Evolutionary conservation across 2,888 invertebrate species (phyloP).

Genomic region (Spilarctia lutea): DNA sequence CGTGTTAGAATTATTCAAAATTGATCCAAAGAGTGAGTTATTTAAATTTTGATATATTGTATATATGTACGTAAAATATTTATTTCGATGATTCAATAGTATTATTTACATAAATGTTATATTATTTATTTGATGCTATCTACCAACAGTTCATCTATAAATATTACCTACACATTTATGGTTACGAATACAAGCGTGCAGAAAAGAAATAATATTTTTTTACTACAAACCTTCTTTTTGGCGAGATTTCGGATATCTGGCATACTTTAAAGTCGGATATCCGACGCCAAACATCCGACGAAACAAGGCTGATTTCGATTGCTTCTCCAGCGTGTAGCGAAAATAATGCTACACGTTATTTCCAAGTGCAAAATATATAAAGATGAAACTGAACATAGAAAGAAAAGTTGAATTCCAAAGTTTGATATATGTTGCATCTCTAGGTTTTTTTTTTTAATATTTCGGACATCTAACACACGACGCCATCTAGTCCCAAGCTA

Average conservation of each 20-base stretch:
- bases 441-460: no score
- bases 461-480: no score
- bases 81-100: background rate
- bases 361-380: background rate
- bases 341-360: background rate
- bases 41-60: slow-evolving; percentile 33
- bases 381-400: background rate
- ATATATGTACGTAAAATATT: slow-evolving; percentile 25
- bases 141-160: background rate
- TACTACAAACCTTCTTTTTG: background rate
- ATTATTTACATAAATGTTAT: background rate
- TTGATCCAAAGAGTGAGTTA: slow-evolving; percentile 24
- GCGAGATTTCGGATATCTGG: background rate
- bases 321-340: background rate
- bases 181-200: no score
- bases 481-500: no score
- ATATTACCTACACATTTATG: background rate
- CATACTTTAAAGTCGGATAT: background rate
- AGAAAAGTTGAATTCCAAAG: background rate
- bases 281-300: background rate
- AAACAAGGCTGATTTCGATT: background rate
- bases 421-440: background rate
- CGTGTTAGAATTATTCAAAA: slow-evolving; percentile 40
- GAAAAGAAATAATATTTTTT: no score
- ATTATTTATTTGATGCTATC: background rate